Base-by-base conservation (phyloP, 2,797 vertebrate species). In the Periparus ater region DNA sequence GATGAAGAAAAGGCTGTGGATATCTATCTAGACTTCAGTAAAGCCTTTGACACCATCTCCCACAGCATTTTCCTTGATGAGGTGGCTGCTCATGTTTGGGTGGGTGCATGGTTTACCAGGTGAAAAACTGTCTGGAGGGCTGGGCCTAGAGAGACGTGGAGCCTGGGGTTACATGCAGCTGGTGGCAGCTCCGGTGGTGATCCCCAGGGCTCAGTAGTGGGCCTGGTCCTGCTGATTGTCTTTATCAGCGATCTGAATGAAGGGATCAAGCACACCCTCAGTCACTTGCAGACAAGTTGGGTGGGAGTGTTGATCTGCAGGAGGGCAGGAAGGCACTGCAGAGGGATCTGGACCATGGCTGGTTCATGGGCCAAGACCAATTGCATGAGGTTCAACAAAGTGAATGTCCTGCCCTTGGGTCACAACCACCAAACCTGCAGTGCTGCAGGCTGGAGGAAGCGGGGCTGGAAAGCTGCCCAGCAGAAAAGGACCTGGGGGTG, bases 381-480 rank as follows among this genome's bases (percentile, higher is more conserved):
- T 8, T 38, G 27, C 29, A 44, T 1, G 9, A 80, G 11, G 10
- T 60, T 80, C 13, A n/a, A 9, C 6, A 32, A 38, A 11, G 40
- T 17, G 2, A 47, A 11, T 2, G 23, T 58, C 17, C 23, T 63
- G 44, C 32, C 3, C 11, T 25, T 51, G 32, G 6, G 16, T 72
- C 13, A 10, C 45, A 57, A 2, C 18, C 3, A 12, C 7, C 23
- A 45, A 17, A 42, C 7, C 10, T 8, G 23, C 23, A 34, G 20
- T 0, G 0, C 14, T 66, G 3, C 38, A 58, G 29, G 38, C 60
- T 60, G 20, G 45, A 9, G 17, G 7, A 45, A 9, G 13, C 2
- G 8, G 6, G 50, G 3, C 38, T 72, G 32, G 2, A 72, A 65
- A 71, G 23, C 45, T 58, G 11, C 20, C 7, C 38, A 73, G 45